Evolutionary conservation across 2,113 vertebrate genomes (phyloP).

Genomic region (Scomber scombrus): DNA sequence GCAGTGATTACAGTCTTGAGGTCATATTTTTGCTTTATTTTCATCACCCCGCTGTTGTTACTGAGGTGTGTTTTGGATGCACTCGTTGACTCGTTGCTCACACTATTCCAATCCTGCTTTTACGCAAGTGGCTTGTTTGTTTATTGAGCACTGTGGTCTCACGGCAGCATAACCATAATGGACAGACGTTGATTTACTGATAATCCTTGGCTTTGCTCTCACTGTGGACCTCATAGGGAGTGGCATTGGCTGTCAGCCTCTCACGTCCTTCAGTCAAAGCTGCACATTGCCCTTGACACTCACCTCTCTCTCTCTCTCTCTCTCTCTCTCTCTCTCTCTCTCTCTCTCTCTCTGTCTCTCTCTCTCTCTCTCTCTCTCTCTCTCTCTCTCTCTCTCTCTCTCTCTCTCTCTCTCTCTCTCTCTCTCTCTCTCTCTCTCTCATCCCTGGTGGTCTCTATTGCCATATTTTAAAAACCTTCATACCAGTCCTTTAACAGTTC

Average conservation of each 20-base stretch:
- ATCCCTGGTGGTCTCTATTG: neutral
- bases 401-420: neutral
- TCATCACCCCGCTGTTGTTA: neutral
- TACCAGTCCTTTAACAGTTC: constrained; percentile 2
- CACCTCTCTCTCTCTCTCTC: constrained; percentile 13
- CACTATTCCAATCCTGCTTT: constrained; percentile 27
- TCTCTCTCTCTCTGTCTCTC: too few species aligned
- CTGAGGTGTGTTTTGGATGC: constrained; percentile 15
- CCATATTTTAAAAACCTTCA: constrained; percentile 46
- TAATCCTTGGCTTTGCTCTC: constrained; percentile 68
- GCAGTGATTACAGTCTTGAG: neutral
- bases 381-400: constrained; percentile 3
- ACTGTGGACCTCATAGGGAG: constrained; percentile 47
- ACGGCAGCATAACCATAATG: constrained; percentile 46
- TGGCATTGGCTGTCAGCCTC: constrained; percentile 50
- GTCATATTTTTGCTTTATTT: neutral
- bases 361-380: constrained; percentile 8
- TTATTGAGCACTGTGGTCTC: constrained; percentile 44
- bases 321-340: neutral
- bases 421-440: constrained; percentile 1
- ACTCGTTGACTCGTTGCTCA: constrained; percentile 7
- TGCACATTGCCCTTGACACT: constrained; percentile 77
- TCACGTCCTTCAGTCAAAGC: constrained; percentile 76
- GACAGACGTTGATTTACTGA: constrained; percentile 70
- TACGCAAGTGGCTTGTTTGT: constrained; percentile 44